phyloP scores from a whole-genome alignment of 2,797 vertebrate genomes.

The Acridotheres tristis region DNA sequence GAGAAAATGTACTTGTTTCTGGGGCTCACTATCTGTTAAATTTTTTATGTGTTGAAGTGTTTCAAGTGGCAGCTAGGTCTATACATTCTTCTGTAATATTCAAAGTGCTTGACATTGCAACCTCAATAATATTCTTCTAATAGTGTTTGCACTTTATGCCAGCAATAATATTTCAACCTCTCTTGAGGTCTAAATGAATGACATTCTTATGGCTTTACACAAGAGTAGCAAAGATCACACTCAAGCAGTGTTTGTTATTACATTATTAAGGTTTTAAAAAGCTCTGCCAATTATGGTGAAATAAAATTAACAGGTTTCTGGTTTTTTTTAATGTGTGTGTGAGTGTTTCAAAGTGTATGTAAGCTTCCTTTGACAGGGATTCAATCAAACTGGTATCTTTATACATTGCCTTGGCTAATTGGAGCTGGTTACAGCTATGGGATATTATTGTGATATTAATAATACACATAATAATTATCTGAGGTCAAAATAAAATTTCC shows the following conservation, averaged over 20 bases:
- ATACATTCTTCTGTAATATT: background rate
- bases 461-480: background rate
- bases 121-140: background rate
- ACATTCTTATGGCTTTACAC: slow-evolving; percentile 15
- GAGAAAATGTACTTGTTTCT: background rate
- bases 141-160: background rate
- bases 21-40: background rate
- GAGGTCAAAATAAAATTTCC: background rate
- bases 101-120: background rate
- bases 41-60: background rate
- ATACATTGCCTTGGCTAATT: background rate
- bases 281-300: background rate
- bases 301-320: background rate
- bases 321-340: background rate
- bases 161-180: background rate
- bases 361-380: background rate
- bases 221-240: background rate
- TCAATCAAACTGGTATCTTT: background rate
- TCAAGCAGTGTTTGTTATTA: background rate
- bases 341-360: background rate
- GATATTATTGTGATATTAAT: background rate
- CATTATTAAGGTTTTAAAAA: slow-evolving; percentile 10
- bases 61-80: background rate
- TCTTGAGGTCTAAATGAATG: background rate
- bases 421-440: background rate